phyloP scores from a whole-genome alignment of 2,888 invertebrate species.

The Pseudanteris insignis region DNA sequence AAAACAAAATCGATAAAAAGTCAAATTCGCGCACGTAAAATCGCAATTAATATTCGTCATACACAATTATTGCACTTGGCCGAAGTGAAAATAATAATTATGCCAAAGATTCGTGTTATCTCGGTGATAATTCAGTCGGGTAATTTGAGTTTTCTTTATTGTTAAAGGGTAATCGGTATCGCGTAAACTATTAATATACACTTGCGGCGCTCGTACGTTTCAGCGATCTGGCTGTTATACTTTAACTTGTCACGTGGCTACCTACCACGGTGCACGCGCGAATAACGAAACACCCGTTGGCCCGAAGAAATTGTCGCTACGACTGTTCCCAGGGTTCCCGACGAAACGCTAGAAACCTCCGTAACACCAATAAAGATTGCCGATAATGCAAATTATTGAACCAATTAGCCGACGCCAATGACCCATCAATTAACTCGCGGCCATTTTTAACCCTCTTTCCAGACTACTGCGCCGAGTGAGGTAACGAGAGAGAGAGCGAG shows the following conservation, averaged over 20 bases:
- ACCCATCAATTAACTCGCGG: conserved; percentile 3
- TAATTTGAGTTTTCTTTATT: conserved; percentile 15
- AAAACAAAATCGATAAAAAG: no score
- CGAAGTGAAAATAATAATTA: no score
- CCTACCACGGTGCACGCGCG: conserved; percentile 10
- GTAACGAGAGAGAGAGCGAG: no score
- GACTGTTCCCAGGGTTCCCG: conserved; percentile 21
- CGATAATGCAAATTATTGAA: conserved; percentile 11
- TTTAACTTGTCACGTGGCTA: conserved; percentile 24
- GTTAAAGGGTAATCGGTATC: conserved; percentile 26
- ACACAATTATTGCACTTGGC: no score
- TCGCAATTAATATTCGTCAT: no score
- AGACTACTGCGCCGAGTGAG: no score
- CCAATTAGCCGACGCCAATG: conserved; percentile 5
- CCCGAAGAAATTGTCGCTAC: conserved; percentile 21
- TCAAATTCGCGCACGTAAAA: no score
- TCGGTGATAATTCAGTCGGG: conserved; percentile 3
- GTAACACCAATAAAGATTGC: conserved; percentile 11
- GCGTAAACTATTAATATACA: conserved; percentile 29
- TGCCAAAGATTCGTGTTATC: no score
- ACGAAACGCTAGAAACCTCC: conserved; percentile 14
- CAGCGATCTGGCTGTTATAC: conserved; percentile 15
- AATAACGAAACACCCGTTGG: conserved; percentile 1
- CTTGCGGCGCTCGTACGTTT: conserved; percentile 12
- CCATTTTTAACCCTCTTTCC: no score